These are phyloP conservation scores for Arenaria interpres DNA, from an alignment of 2,113 vertebrate species.

Conservation along the genomic window DNA sequence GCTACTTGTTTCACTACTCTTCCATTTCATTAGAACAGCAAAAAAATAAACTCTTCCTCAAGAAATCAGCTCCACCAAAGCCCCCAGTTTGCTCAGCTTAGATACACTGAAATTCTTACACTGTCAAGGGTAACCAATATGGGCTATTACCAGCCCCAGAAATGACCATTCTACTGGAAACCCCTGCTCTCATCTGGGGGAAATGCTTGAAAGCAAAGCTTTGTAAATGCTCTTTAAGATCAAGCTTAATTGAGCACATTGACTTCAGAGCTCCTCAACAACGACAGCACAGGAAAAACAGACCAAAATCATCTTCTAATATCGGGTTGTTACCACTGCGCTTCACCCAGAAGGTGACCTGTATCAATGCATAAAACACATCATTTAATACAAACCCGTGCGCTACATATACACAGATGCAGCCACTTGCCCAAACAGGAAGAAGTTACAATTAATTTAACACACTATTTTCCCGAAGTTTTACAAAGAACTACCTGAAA, in stretches of 20 bases:
- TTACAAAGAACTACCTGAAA: neutral
- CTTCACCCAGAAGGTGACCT: neutral
- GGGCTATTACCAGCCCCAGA: neutral
- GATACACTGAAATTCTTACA: neutral
- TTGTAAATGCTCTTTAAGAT: neutral
- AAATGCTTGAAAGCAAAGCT: neutral
- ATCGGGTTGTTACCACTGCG: neutral
- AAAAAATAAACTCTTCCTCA: neutral
- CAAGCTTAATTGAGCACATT: neutral
- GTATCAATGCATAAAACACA: neutral
- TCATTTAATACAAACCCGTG: neutral
- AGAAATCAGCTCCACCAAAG: neutral
- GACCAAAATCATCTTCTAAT: neutral
- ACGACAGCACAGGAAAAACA: neutral
- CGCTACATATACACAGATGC: neutral
- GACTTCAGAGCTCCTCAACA: neutral
- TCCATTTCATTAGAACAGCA: neutral
- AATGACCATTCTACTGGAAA: neutral
- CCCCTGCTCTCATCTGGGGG: neutral
- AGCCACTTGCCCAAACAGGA: neutral
- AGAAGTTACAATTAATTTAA: neutral
- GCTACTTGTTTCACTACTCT: neutral
- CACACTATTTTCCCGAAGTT: fast-evolving
- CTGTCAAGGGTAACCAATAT: neutral
- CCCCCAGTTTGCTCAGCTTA: neutral